phyloP scores from a whole-genome alignment of 2,888 invertebrate genomes.

The Sussaba pulchella region DNA sequence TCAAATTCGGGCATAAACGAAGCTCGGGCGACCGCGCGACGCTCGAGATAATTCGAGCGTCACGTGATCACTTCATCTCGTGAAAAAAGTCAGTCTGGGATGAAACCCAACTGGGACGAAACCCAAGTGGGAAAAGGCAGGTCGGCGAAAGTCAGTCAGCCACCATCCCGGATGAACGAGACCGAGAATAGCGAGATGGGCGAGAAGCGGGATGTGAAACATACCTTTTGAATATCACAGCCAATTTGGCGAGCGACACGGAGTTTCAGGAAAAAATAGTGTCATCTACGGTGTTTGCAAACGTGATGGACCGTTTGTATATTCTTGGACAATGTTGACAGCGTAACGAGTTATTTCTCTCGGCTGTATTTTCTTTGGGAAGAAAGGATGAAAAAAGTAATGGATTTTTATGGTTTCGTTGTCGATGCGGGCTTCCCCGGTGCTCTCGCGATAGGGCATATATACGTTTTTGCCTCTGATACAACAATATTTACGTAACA shows the following conservation, averaged over 20 bases:
- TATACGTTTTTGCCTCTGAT: background rate
- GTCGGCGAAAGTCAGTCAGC: too few species aligned
- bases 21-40: too few species aligned
- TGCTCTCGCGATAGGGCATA: background rate
- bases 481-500: background rate
- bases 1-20: too few species aligned
- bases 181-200: conserved; percentile 9
- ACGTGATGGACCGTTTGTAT: conserved; percentile 6
- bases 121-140: too few species aligned
- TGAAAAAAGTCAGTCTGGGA: too few species aligned
- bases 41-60: too few species aligned
- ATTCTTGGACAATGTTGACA: conserved; percentile 19
- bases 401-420: background rate
- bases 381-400: background rate
- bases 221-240: conserved; percentile 55
- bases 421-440: background rate
- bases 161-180: too few species aligned
- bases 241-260: conserved; percentile 56
- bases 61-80: too few species aligned
- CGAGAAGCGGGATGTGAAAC: background rate
- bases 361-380: conserved; percentile 3
- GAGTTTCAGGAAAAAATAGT: conserved; percentile 39
- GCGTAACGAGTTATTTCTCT: background rate
- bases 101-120: too few species aligned
- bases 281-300: conserved; percentile 28